Percentiles rank a stretch among this genome's conserved stretches.
These are phyloP conservation scores for Aegypius monachus DNA, from an alignment of 2,113 vertebrate species.

Conservation along the genomic window DNA sequence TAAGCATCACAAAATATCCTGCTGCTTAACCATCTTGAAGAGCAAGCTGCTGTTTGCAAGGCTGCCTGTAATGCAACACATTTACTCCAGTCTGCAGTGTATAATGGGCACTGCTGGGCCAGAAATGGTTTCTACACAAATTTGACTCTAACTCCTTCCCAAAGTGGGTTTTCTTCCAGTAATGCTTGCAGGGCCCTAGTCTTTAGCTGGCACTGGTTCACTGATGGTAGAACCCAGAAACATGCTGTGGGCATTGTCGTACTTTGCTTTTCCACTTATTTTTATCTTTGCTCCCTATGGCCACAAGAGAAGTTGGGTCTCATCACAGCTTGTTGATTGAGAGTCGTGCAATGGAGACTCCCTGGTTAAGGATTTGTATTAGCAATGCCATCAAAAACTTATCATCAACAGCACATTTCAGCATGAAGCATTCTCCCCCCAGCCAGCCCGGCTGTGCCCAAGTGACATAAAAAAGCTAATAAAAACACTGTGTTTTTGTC, in stretches of 20 bases:
- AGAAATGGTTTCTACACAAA: not conserved
- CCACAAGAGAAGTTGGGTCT: not conserved
- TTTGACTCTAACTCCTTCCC: not conserved
- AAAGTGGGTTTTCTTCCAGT: not conserved
- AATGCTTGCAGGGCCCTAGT: not conserved
- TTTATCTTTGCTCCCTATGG: not conserved
- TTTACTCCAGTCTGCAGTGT: not conserved
- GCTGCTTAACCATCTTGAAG: not conserved
- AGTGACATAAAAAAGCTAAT: not conserved
- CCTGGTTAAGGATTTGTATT: not conserved
- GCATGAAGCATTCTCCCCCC: not conserved
- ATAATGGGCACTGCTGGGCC: not conserved
- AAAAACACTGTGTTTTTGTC: not conserved
- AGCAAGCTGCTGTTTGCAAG: not conserved
- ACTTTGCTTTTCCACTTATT: not conserved
- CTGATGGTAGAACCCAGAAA: not conserved
- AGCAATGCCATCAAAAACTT: not conserved
- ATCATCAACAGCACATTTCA: not conserved
- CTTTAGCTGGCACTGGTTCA: not conserved
- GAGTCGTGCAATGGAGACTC: not conserved
- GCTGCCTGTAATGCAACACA: not conserved
- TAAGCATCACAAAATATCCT: not conserved
- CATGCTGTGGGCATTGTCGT: fast-evolving
- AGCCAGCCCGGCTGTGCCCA: not conserved
- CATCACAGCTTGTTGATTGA: not conserved